Evolutionary conservation across 1,140 invertebrate species (phyloP).

Genomic region (Marisa cornuarietis): DNA sequence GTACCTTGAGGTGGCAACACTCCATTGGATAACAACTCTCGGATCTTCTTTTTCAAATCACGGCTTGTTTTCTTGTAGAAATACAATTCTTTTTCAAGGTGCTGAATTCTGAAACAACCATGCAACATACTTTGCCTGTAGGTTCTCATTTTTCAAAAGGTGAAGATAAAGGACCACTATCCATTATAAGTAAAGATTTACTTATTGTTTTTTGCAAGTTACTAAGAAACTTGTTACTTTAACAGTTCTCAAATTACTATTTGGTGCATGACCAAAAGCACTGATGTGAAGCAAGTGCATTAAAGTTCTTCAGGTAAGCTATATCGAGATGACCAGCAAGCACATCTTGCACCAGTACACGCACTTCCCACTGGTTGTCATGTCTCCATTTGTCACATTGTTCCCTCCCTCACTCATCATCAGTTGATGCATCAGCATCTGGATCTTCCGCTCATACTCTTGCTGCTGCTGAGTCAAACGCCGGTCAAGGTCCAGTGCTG

Average conservation of each 20-base stretch:
- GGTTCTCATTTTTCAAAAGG: no score
- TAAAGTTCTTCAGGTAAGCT: not conserved
- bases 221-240: no score
- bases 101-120: constrained; percentile 47
- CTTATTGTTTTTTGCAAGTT: no score
- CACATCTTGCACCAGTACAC: not conserved
- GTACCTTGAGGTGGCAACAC: constrained; percentile 45
- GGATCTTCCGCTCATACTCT: constrained; percentile 67
- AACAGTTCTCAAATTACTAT: no score
- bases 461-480: constrained; percentile 64
- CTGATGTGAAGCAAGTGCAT: not conserved
- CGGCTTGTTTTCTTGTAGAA: constrained; percentile 66
- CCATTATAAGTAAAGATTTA: no score
- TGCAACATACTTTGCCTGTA: no score
- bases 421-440: constrained; percentile 64
- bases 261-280: no score
- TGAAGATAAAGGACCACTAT: no score
- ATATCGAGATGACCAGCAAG: not conserved
- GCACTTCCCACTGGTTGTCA: not conserved
- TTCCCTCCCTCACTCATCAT: constrained; percentile 43
- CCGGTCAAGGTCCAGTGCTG: constrained; percentile 64
- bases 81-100: constrained; percentile 66
- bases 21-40: constrained; percentile 45
- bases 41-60: constrained; percentile 61
- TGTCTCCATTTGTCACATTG: constrained; percentile 10